Percentiles rank a stretch among this genome's conserved stretches.
Evolutionary conservation across 2,113 vertebrate species (phyloP).

Genomic region (Lycocorax pyrrhopterus): DNA sequence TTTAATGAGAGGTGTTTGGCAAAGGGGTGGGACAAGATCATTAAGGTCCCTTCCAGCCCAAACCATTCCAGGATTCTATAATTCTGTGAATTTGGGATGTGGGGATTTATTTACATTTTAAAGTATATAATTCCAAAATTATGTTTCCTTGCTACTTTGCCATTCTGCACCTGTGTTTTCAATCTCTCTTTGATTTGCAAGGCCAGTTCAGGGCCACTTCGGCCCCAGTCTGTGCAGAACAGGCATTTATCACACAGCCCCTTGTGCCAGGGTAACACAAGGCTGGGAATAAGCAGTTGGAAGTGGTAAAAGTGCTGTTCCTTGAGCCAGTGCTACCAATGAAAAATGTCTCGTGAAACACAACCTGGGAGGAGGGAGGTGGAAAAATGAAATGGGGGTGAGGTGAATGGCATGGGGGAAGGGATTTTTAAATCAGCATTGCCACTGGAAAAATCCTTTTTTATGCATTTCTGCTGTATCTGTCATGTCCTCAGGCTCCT

Average conservation of each 20-base stretch:
- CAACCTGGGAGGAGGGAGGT: fast-evolving
- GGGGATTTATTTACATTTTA: neutral
- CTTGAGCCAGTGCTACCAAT: neutral
- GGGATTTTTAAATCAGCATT: neutral
- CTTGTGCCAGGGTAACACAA: neutral
- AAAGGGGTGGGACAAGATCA: neutral
- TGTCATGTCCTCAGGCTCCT: neutral
- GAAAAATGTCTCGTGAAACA: neutral
- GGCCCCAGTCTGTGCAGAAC: neutral
- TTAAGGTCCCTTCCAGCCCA: neutral
- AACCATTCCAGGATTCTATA: neutral
- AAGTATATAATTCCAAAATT: neutral
- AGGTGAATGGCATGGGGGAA: neutral
- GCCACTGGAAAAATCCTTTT: neutral
- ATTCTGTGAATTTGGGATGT: neutral
- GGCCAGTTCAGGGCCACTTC: neutral
- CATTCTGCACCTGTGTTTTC: neutral
- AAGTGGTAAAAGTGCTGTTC: neutral
- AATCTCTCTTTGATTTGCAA: neutral
- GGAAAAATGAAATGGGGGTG: neutral
- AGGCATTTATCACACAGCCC: neutral
- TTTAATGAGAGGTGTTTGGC: neutral
- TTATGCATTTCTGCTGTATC: neutral
- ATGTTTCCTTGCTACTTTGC: neutral
- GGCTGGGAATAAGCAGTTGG: neutral